Base-by-base conservation (phyloP, 2,797 vertebrate genomes). In the Carduelis carduelis region DNA sequence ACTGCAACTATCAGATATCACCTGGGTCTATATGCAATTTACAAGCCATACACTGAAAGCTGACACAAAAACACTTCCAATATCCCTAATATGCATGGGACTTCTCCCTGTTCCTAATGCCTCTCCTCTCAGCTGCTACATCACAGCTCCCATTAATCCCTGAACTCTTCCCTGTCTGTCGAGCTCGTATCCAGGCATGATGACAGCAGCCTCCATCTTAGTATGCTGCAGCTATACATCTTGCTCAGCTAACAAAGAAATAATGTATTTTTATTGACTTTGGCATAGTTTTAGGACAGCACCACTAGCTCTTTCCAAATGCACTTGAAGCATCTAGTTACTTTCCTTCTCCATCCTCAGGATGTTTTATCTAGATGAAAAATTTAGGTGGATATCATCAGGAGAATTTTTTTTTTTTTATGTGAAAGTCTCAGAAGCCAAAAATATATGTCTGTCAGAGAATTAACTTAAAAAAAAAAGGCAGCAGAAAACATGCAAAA, bases 141-240 rank as follows among this genome's bases (percentile, higher is more conserved):
- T 28, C 61, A 60, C 17, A 32, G 26, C 8, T 90, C 39, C n/a
- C 10, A 1, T 83, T 92, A 85, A 88, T 71, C 77, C 43, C 65
- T 53, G 50, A 70, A 60, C 21, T 37, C 32, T 43, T 46, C 53
- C 53, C 76, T 60, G 15, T 23, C 78, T 65, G 35, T 65, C 5
- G 1, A 82, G n/a, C 22, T 83, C 8, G 12, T 47, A 70, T 30
- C 35, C 37, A 87, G 75, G 32, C 68, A 43, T 20, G 20, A 56
- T 43, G 52, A 93, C 84, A 94, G 78, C 84, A 92, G 41, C 71
- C 71, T 96, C 91, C 94, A 80, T 91, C 49, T 96, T 77, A 35
- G 18, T 14, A 21, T 59, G 35, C 74, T 82, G 46, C 22, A 71
- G 46, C 59, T 76, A 82, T 37, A 52, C 13, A 70, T 70, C 64